Evolutionary conservation across 2,113 vertebrate species (phyloP), one percentile per base, ranked within the genome.

Genomic region (Hirundichthys speculiger): DNA sequence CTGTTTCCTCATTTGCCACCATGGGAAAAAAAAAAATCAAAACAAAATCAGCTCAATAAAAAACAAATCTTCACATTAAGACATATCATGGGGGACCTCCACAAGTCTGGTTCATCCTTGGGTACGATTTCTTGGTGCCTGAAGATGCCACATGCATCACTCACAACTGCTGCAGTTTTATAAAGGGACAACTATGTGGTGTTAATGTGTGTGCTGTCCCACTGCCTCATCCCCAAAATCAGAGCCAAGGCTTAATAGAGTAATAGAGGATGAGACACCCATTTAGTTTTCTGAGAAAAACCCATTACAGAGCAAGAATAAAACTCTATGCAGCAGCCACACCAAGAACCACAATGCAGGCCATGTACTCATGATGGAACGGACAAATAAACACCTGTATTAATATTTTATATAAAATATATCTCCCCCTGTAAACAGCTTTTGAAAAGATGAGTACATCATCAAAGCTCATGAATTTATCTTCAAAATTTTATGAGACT

Each of bases 401-500:
- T 11, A 30, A 40, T 52, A 55, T 40, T 49, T 30, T 6, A 48
- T 12, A 18, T 16, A 27, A 27, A 21, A 5, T 5, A 58, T 22
- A 18, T 46, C 13, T 11, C 13, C 9, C n/a, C 12, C 15, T 47
- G 25, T 14, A 60, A 60, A 38, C 25, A 59, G 18, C 30, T 19
- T 55, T 19, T 20, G 13, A 10, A 8, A 19, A 8, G 25, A 18
- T 46, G 20, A 52, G 58, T 51, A 94, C 92, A 94, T 94, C 92
- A 93, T 86, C 87, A 72, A 88, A 77, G 90, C 89, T 92, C 90
- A 93, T 95, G 93, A 96, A 93, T 93, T 89, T 92, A 56, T 95
- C 93, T 93, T 92, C 94, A 94, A 93, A 92, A 95, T 94, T 93
- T 92, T 90, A 90, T 87, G 77, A 85, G 90, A 95, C 94, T 91